Base-by-base conservation (phyloP, 2,797 vertebrate genomes). In the Rallus crepitans region DNA sequence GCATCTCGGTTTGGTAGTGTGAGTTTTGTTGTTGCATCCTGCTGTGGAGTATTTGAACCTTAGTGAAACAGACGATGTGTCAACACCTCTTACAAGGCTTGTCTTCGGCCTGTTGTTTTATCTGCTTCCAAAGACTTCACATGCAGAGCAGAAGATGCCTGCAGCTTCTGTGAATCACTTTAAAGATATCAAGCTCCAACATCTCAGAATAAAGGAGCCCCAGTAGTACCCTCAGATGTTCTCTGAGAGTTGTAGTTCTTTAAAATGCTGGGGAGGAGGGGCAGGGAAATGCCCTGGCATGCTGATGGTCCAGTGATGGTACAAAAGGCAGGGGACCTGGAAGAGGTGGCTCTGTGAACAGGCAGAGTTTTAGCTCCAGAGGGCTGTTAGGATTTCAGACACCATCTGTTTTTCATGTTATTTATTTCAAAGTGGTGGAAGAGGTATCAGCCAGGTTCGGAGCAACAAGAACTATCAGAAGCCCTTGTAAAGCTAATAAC, bases 21-120 rank as follows among this genome's bases (percentile, higher is more conserved):
- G 20, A 93, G n/a, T 90, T 90, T 84, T 93, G 63, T 69, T 82
- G 77, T 71, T 91, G 33, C 30, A 60, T 89, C 56, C 90, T 87
- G 59, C 83, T 89, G 75, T 1, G 3, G 60, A 60, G 45, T 77
- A 25, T 84, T 84, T 92, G 86, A 80, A 89, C 61, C 81, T 91
- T 61, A 72, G 70, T 33, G 63, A 84, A 94, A 89, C 47, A 93
- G 85, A 83, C 1, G 4, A 90, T 69, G 57, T 91, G 87, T 88
- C 92, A 96, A 89, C 84, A 90, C 59, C 60, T 82, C 70, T 87
- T 90, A 77, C 0, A 2, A 73, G 59, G 23, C 61, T 87, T 91
- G 63, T 92, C 94, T 90, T 89, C 21, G 28, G 70, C 42, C 66
- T 35, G 5, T 33, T 73, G 79, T 92, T 95, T 93, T 66, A 79